Evolutionary conservation across 2,888 invertebrate genomes (phyloP).

Genomic region (Parochlus steinenii): DNA sequence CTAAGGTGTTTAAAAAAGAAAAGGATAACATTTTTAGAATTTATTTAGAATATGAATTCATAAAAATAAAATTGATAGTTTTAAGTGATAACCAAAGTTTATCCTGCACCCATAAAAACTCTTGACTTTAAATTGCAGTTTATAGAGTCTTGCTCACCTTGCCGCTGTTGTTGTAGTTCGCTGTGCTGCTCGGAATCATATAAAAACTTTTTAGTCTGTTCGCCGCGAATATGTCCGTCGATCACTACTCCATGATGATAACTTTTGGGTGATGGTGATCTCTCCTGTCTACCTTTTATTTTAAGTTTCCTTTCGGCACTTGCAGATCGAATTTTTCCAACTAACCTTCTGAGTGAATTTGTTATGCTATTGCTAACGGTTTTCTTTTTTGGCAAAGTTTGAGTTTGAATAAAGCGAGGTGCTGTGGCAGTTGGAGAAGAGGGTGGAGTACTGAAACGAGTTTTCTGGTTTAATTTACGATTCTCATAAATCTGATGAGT

Average conservation of each 20-base stretch:
- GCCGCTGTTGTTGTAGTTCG: conserved; percentile 19
- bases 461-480: conserved; percentile 50
- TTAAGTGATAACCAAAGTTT: no score
- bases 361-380: conserved; percentile 47
- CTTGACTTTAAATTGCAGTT: no score
- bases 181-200: conserved; percentile 18
- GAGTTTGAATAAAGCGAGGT: conserved; percentile 25
- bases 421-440: conserved; percentile 18
- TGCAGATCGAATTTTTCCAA: conserved; percentile 65
- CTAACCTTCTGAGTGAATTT: conserved; percentile 64
- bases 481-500: conserved; percentile 22
- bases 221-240: conserved; percentile 25
- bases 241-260: conserved; percentile 32
- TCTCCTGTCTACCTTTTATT: conserved; percentile 31
- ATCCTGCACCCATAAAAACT: no score
- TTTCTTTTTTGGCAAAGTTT: conserved; percentile 29
- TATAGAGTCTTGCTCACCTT: conserved; percentile 9
- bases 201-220: conserved; percentile 13
- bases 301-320: conserved; percentile 49
- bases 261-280: conserved; percentile 32
- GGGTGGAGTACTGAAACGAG: conserved; percentile 36
- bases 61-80: no score
- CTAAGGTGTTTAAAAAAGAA: no score
- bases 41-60: no score
- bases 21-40: no score